Percentiles rank a stretch among this genome's conserved stretches.
These are phyloP conservation scores for Neuroterus valhalla DNA, from an alignment of 1,140 invertebrate genomes.

Conservation along the genomic window DNA sequence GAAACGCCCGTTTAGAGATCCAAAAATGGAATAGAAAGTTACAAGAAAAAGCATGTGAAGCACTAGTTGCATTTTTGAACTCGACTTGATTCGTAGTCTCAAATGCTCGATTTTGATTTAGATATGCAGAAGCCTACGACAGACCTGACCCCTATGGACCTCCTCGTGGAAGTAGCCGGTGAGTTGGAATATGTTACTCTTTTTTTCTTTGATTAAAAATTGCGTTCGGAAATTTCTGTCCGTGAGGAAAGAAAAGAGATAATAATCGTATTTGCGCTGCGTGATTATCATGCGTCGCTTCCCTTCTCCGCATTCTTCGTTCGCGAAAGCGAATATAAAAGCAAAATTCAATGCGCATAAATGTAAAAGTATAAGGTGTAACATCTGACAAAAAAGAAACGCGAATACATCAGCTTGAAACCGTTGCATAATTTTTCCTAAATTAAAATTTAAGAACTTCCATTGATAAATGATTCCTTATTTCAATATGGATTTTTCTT, in stretches of 20 bases:
- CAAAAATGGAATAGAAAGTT: no score
- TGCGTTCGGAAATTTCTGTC: slow-evolving; percentile 15
- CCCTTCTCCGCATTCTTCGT: slow-evolving; percentile 41
- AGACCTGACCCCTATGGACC: slow-evolving; percentile 72
- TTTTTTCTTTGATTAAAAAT: slow-evolving; percentile 34
- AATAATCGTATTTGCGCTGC: slow-evolving; percentile 49
- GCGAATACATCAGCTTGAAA: background rate
- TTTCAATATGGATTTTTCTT: background rate
- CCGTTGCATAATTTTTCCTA: background rate
- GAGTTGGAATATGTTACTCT: slow-evolving; percentile 58
- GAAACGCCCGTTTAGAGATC: no score
- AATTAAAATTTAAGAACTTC: background rate
- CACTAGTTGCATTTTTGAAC: slow-evolving; percentile 28
- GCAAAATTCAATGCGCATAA: slow-evolving; percentile 55
- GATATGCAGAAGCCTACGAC: slow-evolving; percentile 71
- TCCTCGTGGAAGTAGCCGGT: slow-evolving; percentile 70
- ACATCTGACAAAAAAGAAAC: slow-evolving; percentile 51
- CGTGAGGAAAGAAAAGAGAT: background rate
- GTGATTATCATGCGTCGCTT: slow-evolving; percentile 46
- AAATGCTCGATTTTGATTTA: slow-evolving; percentile 48
- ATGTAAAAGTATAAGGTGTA: slow-evolving; percentile 73
- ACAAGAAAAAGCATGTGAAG: no score
- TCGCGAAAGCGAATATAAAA: slow-evolving; percentile 56
- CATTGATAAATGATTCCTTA: background rate
- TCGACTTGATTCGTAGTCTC: slow-evolving; percentile 31